phyloP scores from a whole-genome alignment of 2,888 invertebrate genomes.

The Celastrina argiolus region DNA sequence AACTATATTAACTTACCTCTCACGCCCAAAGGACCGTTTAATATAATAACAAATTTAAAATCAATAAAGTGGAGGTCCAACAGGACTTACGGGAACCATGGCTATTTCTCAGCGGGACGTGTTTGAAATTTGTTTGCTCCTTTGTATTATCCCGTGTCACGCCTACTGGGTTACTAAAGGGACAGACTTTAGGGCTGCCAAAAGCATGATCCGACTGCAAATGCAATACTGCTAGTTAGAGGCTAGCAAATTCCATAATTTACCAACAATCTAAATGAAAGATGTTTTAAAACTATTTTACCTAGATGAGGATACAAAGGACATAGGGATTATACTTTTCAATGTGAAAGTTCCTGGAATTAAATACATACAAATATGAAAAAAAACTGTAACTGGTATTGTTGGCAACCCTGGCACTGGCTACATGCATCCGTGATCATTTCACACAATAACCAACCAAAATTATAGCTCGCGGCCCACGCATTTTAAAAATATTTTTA shows the following conservation, averaged over 20 bases:
- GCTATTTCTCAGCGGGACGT: constrained; percentile 16
- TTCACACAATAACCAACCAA: constrained; percentile 15
- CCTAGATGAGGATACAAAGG: too few relatives aligned
- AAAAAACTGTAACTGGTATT: not conserved
- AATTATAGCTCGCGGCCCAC: constrained; percentile 20
- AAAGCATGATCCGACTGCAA: not conserved
- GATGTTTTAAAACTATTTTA: too few relatives aligned
- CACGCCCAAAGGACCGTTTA: not conserved
- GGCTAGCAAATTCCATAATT: too few relatives aligned
- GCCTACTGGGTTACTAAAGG: constrained; percentile 7
- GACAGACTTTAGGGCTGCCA: not conserved
- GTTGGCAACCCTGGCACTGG: not conserved
- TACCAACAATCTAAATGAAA: too few relatives aligned
- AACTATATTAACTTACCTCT: not conserved
- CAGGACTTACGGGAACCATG: constrained; percentile 1
- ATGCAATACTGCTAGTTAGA: too few relatives aligned
- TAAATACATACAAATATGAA: not conserved
- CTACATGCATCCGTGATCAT: constrained; percentile 1
- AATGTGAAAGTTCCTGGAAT: too few relatives aligned
- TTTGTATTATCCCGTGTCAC: constrained; percentile 1
- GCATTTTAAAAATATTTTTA: constrained; percentile 9
- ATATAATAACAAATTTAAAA: constrained; percentile 1
- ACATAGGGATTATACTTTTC: too few relatives aligned
- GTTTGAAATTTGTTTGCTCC: constrained; percentile 20
- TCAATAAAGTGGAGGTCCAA: constrained; percentile 3